These are phyloP conservation scores for Drosophila birchii DNA, from an alignment of 2,888 invertebrate genomes.

Conservation along the genomic window DNA sequence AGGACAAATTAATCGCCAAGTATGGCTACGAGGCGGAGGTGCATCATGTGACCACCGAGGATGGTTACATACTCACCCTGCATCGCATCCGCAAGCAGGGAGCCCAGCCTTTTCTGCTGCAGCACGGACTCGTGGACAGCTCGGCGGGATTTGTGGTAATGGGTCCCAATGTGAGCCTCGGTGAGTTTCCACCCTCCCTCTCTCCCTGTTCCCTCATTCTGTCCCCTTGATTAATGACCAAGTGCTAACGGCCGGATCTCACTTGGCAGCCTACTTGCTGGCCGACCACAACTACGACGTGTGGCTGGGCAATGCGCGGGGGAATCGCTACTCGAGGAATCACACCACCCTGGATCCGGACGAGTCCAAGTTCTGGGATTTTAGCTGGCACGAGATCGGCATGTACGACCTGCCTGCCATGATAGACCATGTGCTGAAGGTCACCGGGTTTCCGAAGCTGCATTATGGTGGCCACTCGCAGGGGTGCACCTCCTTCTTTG, in stretches of 20 bases:
- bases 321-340: conserved; percentile 84
- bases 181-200: conserved; percentile 66
- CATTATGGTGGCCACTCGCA: conserved; percentile 88
- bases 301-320: conserved; percentile 84
- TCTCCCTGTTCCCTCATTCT: neutral
- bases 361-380: conserved; percentile 87
- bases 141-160: conserved; percentile 91
- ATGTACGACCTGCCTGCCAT: conserved; percentile 92
- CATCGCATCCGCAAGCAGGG: conserved; percentile 88
- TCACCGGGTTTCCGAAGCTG: conserved; percentile 85
- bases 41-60: conserved; percentile 88
- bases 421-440: conserved; percentile 88
- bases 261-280: conserved; percentile 84
- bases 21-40: conserved; percentile 88
- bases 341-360: conserved; percentile 82
- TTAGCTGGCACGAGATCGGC: conserved; percentile 95
- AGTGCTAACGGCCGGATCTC: conserved; percentile 50
- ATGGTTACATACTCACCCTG: conserved; percentile 91
- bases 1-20: conserved; percentile 86
- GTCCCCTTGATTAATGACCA: conserved; percentile 56
- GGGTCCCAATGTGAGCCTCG: conserved; percentile 87
- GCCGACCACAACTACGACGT: conserved; percentile 85
- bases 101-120: conserved; percentile 87
- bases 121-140: conserved; percentile 90
- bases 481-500: conserved; percentile 90